phyloP scores from a whole-genome alignment of 2,113 vertebrate genomes.

The Pogonocichla stellata region DNA sequence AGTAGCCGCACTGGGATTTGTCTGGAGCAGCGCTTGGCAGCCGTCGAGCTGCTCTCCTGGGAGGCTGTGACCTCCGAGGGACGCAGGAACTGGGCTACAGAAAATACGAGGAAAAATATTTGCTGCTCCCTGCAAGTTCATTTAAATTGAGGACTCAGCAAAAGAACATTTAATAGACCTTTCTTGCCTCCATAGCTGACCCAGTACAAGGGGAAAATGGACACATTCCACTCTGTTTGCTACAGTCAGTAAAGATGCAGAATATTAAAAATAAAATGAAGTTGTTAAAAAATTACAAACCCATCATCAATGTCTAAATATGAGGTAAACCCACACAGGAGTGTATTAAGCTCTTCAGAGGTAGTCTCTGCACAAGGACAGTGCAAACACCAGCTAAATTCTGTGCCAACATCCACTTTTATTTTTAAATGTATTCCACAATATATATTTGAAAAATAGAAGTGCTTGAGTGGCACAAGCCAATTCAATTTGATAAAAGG shows the following conservation, averaged over 20 bases:
- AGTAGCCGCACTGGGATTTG: accelerated
- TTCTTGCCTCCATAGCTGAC: constrained; percentile 15
- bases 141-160: constrained; percentile 17
- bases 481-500: not conserved
- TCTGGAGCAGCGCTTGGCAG: not conserved
- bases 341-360: not conserved
- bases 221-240: not conserved
- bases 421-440: not conserved
- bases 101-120: not conserved
- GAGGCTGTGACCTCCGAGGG: not conserved
- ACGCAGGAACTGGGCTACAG: not conserved
- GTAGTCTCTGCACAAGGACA: not conserved
- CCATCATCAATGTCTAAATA: not conserved
- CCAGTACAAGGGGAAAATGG: not conserved
- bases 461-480: not conserved
- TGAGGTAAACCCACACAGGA: not conserved
- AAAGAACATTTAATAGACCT: not conserved
- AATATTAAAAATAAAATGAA: not conserved
- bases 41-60: not conserved
- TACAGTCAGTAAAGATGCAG: not conserved
- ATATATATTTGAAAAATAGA: not conserved
- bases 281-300: not conserved
- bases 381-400: not conserved
- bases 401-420: not conserved
- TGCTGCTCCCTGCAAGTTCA: constrained; percentile 36